A percentile compares a stretch with the other conserved stretches of the same genome.
Evolutionary conservation across 2,888 invertebrate genomes (phyloP).

Genomic region (Disparrhopalites patrizii): DNA sequence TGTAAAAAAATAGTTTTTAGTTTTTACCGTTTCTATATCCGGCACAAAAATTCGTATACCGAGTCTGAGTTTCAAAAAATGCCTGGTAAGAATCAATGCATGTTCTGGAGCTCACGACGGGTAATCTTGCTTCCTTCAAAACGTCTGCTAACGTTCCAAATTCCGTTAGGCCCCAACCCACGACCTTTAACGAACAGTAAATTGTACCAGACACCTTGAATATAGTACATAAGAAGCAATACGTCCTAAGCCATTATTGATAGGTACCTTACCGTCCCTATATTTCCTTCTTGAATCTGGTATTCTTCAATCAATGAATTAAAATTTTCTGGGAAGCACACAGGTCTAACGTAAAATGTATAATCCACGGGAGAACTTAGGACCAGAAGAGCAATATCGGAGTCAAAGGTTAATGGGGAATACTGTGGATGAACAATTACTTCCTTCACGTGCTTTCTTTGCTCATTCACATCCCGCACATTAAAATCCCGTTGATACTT

Average conservation of each 20-base stretch:
- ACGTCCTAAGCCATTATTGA: neutral
- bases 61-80: slow-evolving; percentile 30
- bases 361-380: slow-evolving; percentile 56
- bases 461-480: slow-evolving; percentile 18
- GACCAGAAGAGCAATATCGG: slow-evolving; percentile 58
- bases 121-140: slow-evolving; percentile 25
- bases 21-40: slow-evolving; percentile 46
- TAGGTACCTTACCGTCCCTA: slow-evolving; percentile 32
- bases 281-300: slow-evolving; percentile 34
- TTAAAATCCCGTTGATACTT: slow-evolving; percentile 24
- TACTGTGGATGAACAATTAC: slow-evolving; percentile 31
- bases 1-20: slow-evolving; percentile 8
- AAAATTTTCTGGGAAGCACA: slow-evolving; percentile 54
- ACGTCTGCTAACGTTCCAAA: slow-evolving; percentile 15
- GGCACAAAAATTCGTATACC: slow-evolving; percentile 37
- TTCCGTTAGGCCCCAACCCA: slow-evolving; percentile 31
- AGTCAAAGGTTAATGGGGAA: slow-evolving; percentile 29
- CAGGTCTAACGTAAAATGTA: slow-evolving; percentile 58
- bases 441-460: neutral
- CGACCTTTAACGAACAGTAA: slow-evolving; percentile 13
- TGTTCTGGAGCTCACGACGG: slow-evolving; percentile 27
- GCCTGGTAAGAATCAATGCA: slow-evolving; percentile 33
- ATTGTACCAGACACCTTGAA: neutral
- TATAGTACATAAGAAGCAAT: neutral
- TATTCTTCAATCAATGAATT: slow-evolving; percentile 37